phyloP scores from a whole-genome alignment of 1,140 invertebrate species.

The Drosophila bipectinata region DNA sequence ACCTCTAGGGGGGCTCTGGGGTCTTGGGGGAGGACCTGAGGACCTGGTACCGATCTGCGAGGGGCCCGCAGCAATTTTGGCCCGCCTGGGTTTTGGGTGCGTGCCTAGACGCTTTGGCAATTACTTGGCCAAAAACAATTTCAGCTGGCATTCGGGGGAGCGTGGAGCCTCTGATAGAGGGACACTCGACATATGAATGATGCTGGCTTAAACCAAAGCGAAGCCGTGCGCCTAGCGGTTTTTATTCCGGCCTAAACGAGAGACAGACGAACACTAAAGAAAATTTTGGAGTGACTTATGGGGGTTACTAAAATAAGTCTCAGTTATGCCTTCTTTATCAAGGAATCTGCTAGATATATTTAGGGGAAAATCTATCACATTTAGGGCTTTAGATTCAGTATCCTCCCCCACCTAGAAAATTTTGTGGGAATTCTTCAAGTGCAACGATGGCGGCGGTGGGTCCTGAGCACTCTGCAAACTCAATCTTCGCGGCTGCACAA shows the following conservation, averaged over 20 bases:
- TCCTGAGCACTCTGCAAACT: conserved; percentile 42
- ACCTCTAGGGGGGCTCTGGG: background rate
- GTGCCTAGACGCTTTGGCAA: conserved; percentile 80
- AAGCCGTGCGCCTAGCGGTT: conserved; percentile 55
- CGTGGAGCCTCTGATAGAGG: conserved; percentile 35
- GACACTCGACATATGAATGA: conserved; percentile 79
- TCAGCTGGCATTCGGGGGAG: conserved; percentile 30
- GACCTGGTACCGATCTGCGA: conserved; percentile 22
- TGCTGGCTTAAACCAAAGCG: conserved; percentile 53
- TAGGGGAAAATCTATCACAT: background rate
- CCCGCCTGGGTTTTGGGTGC: conserved; percentile 59
- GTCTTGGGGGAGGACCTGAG: background rate
- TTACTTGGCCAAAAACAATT: conserved; percentile 80
- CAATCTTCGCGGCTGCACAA: conserved; percentile 36
- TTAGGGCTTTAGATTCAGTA: no score
- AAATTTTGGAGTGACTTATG: background rate
- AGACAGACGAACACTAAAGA: conserved; percentile 4
- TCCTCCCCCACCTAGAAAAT: background rate
- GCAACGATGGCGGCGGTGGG: conserved; percentile 65
- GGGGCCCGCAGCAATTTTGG: conserved; percentile 55
- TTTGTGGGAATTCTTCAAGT: conserved; percentile 17
- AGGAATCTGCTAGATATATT: no score
- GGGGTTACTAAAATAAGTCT: background rate
- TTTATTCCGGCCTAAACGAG: conserved; percentile 34
- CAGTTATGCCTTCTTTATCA: no score